Base-by-base conservation (phyloP, 2,797 vertebrate species). In the Gymnopithys bicolor region DNA sequence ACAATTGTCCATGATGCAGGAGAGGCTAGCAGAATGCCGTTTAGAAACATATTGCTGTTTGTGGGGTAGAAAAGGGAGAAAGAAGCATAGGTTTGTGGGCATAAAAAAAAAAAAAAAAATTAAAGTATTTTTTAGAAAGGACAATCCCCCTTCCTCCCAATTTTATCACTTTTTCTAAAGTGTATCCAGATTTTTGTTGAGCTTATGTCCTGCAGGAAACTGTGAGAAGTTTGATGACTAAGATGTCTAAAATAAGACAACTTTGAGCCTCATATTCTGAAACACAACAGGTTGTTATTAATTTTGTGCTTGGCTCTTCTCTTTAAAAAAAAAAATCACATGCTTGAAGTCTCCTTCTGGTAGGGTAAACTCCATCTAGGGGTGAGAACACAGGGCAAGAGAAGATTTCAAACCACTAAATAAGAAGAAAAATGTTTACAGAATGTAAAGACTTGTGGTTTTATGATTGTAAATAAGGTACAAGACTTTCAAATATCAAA, bases 371-470 rank as follows among this genome's bases (percentile, higher is more conserved):
- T 90, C 52, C 35, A 2, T 70, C 78, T 48, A 12, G 12, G 58
- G 9, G 2, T 53, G 14, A 93, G 69, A 79, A 90, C 43, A 62
- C 14, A 73, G 59, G 25, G 16, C n/a, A 84, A 88, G 13, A 1
- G 1, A 93, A 55, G 35, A 62, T 84, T 91, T 91, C 58, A 88
- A 94, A 81, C 49, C 88, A 66, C 51, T 76, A 84, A 92, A 64
- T 28, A 64, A 52, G 51, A 94, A 77, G 18, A 66, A 88, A 95
- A 95, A 75, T 80, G 94, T 95, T 93, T 94, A 88, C 35, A 66
- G 39, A 66, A 75, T 52, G n/a, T 37, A 77, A 71, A 88, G 22
- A 13, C 23, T 46, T 71, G 43, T 48, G 58, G 27, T 6, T 66
- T 67, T 87, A 62, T 75, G 41, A 51, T 30, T 56, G 22, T 84